Conservation (phyloP, 2,797 vertebrate species). For the Lindbergichthys nudifrons region DNA sequence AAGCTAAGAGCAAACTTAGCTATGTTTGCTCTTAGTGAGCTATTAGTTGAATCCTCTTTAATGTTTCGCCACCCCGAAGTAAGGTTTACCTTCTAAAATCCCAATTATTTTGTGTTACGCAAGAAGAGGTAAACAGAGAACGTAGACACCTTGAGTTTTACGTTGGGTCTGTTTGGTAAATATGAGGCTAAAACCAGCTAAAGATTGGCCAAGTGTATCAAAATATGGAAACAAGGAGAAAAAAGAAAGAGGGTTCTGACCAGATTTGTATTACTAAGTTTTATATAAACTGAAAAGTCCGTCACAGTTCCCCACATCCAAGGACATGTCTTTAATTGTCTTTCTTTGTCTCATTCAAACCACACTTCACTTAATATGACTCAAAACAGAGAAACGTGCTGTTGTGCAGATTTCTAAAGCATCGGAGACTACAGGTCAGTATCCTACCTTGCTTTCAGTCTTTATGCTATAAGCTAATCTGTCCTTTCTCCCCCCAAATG, state of each 20-base stretch:
- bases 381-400: neutral
- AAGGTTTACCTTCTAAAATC: no score
- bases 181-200: neutral
- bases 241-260: neutral
- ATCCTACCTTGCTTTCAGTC: neutral
- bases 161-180: neutral
- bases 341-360: no score
- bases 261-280: neutral
- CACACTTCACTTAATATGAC: no score
- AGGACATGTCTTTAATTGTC: no score
- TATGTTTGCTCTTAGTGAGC: neutral
- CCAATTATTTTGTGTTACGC: no score
- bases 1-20: no score
- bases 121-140: neutral
- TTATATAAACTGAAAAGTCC: neutral
- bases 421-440: neutral
- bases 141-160: neutral
- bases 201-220: neutral
- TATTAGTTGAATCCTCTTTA: neutral
- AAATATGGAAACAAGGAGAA: no score
- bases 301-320: no score
- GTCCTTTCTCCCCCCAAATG: neutral
- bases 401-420: neutral
- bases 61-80: no score
- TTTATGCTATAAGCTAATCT: neutral